Evolutionary conservation across 2,888 invertebrate genomes (phyloP), one percentile per base, ranked within the genome.

Genomic region (Gasteruption jaculator): DNA sequence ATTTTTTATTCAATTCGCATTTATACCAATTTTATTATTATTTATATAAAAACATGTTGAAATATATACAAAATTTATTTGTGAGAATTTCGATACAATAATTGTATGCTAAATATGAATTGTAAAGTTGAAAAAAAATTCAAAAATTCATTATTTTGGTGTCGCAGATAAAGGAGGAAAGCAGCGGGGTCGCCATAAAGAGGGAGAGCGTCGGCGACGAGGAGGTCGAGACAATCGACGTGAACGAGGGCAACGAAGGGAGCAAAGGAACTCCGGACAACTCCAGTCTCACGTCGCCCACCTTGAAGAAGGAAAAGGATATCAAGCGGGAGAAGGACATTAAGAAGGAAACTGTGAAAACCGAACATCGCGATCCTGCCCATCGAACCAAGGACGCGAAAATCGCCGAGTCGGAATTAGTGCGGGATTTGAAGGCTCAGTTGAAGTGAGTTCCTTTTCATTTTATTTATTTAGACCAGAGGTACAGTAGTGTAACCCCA

Each of bases 361-460:
- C 63, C 2, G 73, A 73, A 59, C 69, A 77, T 55, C 73, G 80
- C 54, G 81, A 83, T 49, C 61, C 61, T 20, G 72, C 74, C 8
- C 78, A 82, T 51, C 76, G 81, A 41, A 68, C 72, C 1, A 82
- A 83, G 59, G 82, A 83, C 46, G 73, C 79, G 4, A 81, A 83
- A 66, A 76, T 76, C 38, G 78, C 77, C 2, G 86, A 86, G 59
- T 79, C 77, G n/a, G 91, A 91, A 60, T 72, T 85, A 52, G 83
- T 91, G 52, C 79, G 89, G 61, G 94, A 95, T 65, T 79, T 95
- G 48, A 90, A 90, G 68, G 86, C 85, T 39, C 94, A 95, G 72
- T 77, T 94, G 36, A 95, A 95, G 93, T 93, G 74, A 73, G 81
- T 71, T n/a, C n/a, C n/a, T n/a, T n/a, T n/a, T n/a, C n/a, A n/a